These are phyloP conservation scores for Eilema sororculum DNA, from an alignment of 2,888 invertebrate species.

Conservation along the genomic window DNA sequence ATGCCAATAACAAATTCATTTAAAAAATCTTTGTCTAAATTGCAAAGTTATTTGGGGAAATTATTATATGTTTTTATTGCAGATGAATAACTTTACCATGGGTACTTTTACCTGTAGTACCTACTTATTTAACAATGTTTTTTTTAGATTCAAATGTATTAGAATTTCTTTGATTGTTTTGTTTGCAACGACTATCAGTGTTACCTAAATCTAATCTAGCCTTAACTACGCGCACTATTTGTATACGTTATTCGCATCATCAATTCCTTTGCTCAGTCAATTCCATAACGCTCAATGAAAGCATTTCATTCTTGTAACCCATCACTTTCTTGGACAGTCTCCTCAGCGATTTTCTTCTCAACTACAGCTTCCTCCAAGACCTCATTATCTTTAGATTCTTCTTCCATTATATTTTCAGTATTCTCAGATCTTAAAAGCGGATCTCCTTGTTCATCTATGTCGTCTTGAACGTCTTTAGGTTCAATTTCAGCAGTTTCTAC, in stretches of 20 bases:
- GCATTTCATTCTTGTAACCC: constrained; percentile 10
- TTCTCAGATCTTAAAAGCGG: background rate
- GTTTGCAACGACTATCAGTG: constrained; percentile 34
- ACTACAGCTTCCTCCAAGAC: constrained; percentile 14
- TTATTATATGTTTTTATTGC: too few species aligned
- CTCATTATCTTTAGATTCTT: constrained; percentile 13
- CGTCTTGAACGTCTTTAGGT: constrained; percentile 12
- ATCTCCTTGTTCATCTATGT: constrained; percentile 18
- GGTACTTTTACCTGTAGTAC: too few species aligned
- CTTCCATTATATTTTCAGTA: background rate
- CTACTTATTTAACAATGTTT: too few species aligned
- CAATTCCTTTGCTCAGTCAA: constrained; percentile 49
- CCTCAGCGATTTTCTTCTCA: constrained; percentile 17
- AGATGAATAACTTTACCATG: too few species aligned
- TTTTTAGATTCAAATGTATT: background rate
- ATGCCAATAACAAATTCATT: too few species aligned
- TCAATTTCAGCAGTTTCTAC: constrained; percentile 12
- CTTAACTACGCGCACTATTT: constrained; percentile 33
- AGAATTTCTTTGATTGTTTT: background rate
- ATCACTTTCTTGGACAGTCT: constrained; percentile 5
- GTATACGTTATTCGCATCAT: constrained; percentile 41
- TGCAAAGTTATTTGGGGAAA: background rate
- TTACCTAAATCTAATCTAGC: constrained; percentile 31
- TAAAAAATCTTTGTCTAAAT: background rate
- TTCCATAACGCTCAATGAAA: constrained; percentile 28